These are phyloP conservation scores for Myoxocephalus aenaeus DNA, from an alignment of 2,797 vertebrate species.

Conservation along the genomic window DNA sequence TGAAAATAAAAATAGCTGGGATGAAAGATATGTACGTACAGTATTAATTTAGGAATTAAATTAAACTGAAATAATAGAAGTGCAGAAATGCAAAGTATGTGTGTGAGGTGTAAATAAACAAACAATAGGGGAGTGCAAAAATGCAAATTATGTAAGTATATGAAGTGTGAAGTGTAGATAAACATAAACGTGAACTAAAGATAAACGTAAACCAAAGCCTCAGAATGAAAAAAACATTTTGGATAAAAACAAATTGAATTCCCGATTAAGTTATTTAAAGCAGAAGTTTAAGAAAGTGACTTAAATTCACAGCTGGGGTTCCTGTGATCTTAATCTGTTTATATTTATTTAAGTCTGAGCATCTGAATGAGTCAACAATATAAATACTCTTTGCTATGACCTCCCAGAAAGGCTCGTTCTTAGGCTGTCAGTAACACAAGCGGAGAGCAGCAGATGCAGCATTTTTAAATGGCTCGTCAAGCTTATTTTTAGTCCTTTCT, in stretches of 20 bases:
- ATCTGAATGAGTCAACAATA: background rate
- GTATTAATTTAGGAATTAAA: too few relatives aligned
- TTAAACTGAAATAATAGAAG: too few relatives aligned
- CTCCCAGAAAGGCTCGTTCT: background rate
- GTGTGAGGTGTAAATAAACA: too few relatives aligned
- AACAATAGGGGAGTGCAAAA: too few relatives aligned
- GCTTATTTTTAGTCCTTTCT: slow-evolving; percentile 4
- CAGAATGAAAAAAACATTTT: background rate
- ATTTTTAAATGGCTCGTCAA: background rate
- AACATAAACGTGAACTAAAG: background rate
- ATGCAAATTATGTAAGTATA: too few relatives aligned
- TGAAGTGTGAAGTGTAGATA: too few relatives aligned
- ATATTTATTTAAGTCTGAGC: background rate
- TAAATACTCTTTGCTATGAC: background rate
- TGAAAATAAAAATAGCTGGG: too few relatives aligned
- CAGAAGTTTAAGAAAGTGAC: background rate
- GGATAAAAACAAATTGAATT: background rate
- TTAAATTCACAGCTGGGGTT: background rate
- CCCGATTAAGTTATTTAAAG: background rate
- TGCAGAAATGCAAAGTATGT: too few relatives aligned
- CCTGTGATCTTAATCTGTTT: background rate
- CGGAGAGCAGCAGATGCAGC: background rate
- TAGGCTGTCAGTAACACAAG: background rate
- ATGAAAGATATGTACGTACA: too few relatives aligned
- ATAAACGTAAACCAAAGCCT: background rate